Percentiles rank a stretch among this genome's conserved stretches.
Conservation (phyloP, 1,140 invertebrate genomes). For the Bicyclus anynana region DNA sequence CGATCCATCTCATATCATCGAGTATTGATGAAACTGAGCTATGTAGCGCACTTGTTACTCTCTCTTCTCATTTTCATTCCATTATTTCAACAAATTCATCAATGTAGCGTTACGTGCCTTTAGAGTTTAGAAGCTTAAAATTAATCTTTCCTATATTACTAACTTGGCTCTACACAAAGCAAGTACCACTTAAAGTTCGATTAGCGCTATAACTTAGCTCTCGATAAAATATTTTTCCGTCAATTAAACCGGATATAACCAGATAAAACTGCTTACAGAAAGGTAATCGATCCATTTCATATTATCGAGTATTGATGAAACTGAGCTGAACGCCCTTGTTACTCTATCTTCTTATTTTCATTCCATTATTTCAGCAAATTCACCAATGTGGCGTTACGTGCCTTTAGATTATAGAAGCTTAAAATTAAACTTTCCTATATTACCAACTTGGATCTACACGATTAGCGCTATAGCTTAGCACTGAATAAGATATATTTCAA, state of each 20-base stretch:
- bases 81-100: too few species aligned
- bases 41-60: too few species aligned
- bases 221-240: slow-evolving; percentile 33
- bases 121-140: too few species aligned
- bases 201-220: slow-evolving; percentile 28
- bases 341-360: too few species aligned
- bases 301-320: not conserved
- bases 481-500: slow-evolving; percentile 33
- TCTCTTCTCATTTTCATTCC: too few species aligned
- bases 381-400: too few species aligned
- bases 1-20: not conserved
- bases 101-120: too few species aligned
- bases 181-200: slow-evolving; percentile 3
- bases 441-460: slow-evolving; percentile 7
- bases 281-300: not conserved
- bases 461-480: slow-evolving; percentile 28
- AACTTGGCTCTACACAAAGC: slow-evolving; percentile 1
- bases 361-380: too few species aligned
- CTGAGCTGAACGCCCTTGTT: too few species aligned
- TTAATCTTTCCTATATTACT: too few species aligned
- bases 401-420: too few species aligned
- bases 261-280: slow-evolving; percentile 24
- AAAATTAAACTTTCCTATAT: too few species aligned
- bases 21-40: not conserved
- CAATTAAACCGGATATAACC: slow-evolving; percentile 26